These are phyloP conservation scores for Strongylocentrotus purpuratus DNA, from an alignment of 35 echinoderm and acorn worm genomes.

Conservation along the genomic window DNA sequence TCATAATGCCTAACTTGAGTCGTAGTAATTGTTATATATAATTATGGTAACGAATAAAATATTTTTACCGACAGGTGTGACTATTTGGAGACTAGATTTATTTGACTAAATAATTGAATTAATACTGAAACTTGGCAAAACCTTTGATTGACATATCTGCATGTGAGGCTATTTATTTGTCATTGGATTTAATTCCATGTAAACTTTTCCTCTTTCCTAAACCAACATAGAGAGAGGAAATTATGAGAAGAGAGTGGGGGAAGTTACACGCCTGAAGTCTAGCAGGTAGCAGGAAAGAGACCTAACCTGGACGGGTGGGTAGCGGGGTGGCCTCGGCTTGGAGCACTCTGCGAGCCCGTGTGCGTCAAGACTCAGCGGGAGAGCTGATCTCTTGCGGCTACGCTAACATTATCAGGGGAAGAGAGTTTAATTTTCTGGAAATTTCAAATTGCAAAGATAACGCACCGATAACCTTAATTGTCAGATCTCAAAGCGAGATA, in stretches of 20 bases:
- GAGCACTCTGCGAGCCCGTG: not conserved
- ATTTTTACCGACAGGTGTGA: no score
- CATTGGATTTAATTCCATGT: not conserved
- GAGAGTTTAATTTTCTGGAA: constrained; percentile 12
- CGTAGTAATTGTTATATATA: no score
- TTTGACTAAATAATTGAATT: not conserved
- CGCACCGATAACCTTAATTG: constrained; percentile 14
- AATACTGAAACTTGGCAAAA: not conserved
- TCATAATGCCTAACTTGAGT: no score
- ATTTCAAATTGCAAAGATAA: constrained; percentile 19
- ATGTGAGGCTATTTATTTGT: not conserved
- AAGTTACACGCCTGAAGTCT: not conserved
- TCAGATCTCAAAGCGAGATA: constrained; percentile 13
- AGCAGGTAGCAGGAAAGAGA: not conserved
- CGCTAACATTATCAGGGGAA: not conserved
- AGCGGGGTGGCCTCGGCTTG: not conserved
- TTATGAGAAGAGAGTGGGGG: not conserved
- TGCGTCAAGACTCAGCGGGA: not conserved
- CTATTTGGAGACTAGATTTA: no score
- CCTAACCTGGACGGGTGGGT: not conserved
- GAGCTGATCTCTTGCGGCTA: not conserved
- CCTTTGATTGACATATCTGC: not conserved
- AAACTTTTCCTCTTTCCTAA: not conserved
- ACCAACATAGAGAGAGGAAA: not conserved
- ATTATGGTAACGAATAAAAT: no score